phyloP scores from a whole-genome alignment of 2,113 vertebrate genomes.

The Anarhynchus alexandrinus region DNA sequence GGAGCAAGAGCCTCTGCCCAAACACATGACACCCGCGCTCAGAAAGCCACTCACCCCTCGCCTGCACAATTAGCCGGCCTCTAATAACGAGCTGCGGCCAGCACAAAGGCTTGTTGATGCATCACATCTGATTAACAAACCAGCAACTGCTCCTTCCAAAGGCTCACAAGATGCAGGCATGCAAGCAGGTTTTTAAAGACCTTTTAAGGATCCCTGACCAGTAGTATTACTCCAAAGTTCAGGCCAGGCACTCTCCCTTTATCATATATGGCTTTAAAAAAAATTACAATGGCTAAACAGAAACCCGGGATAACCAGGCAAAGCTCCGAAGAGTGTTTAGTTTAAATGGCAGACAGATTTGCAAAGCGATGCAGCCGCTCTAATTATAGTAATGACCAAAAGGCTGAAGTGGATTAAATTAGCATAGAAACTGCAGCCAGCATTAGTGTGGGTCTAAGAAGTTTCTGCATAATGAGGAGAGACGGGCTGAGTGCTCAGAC shows the following conservation, averaged over 20 bases:
- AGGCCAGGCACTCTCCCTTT: background rate
- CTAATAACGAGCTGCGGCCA: background rate
- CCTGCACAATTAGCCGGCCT: background rate
- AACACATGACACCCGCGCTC: background rate
- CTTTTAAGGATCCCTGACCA: background rate
- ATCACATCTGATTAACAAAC: background rate
- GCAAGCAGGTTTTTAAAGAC: background rate
- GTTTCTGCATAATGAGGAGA: background rate
- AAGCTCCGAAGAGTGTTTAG: background rate
- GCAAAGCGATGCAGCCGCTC: background rate
- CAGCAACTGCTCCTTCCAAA: background rate
- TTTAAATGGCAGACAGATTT: background rate
- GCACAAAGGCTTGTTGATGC: background rate
- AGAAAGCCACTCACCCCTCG: background rate
- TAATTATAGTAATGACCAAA: conserved; percentile 60
- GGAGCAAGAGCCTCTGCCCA: background rate
- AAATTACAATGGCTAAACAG: fast-evolving
- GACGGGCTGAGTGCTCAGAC: background rate
- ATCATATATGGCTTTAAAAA: background rate
- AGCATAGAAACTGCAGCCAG: conserved; percentile 21
- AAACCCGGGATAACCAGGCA: background rate
- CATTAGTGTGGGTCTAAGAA: background rate
- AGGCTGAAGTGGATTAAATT: conserved; percentile 58
- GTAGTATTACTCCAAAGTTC: background rate
- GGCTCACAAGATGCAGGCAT: background rate